Conservation (phyloP, 2,888 invertebrate species). For the Drosophila ustulata region DNA sequence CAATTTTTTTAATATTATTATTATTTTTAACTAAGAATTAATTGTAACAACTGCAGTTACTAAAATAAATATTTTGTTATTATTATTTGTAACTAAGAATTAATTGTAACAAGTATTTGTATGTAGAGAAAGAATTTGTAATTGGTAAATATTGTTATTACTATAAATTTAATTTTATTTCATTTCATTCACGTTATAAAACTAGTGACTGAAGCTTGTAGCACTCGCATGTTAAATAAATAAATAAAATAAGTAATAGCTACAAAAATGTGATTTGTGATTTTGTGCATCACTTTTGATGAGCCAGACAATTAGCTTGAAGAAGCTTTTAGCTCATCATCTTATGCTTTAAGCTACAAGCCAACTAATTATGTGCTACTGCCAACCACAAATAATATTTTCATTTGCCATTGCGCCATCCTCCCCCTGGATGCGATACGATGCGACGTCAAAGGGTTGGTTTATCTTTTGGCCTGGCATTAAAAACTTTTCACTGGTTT, state of each 20-base stretch:
- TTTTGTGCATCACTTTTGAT: neutral
- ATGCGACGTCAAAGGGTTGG: conserved; percentile 65
- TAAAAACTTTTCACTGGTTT: conserved; percentile 74
- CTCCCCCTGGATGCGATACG: conserved; percentile 3
- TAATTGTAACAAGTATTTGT: too few species aligned
- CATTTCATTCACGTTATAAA: too few species aligned
- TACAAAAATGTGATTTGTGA: too few species aligned
- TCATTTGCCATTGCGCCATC: conserved; percentile 38
- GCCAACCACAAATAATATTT: conserved; percentile 79
- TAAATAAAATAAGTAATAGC: too few species aligned
- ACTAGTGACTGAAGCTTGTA: too few species aligned
- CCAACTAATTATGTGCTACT: conserved; percentile 81
- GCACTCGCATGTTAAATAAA: too few species aligned
- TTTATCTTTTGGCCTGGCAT: conserved; percentile 63
- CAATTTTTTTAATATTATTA: neutral
- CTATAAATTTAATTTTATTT: neutral
- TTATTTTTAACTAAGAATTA: too few species aligned
- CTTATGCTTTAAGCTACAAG: conserved; percentile 12
- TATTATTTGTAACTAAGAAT: too few species aligned
- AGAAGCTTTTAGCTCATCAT: conserved; percentile 24
- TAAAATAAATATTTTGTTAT: neutral
- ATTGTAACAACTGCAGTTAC: too few species aligned
- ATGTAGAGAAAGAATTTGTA: too few species aligned
- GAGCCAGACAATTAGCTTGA: conserved; percentile 10
- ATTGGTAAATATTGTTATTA: too few species aligned